Base-by-base conservation (phyloP, 1,140 invertebrate species). In the Gonioctena quinquepunctata region DNA sequence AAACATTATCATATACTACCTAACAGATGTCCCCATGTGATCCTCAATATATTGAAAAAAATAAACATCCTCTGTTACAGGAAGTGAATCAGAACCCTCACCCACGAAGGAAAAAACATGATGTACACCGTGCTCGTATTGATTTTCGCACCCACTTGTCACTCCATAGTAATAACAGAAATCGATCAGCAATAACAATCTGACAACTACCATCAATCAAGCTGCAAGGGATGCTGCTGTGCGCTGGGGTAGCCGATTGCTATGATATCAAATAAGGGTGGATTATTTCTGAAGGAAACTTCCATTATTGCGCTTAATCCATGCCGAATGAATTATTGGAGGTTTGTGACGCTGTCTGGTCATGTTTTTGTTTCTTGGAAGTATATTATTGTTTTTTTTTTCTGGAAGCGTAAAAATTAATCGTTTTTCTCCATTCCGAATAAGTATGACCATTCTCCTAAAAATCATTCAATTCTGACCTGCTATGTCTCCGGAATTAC, bases 181-280 rank as follows among this genome's bases (percentile, higher is more conserved):
- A 76, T 76, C 74, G 74, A 76, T 76, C 74, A 76, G 74, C 67
- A 76, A 76, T 76, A 76, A 76, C 74, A 72, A 73, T 71, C 70
- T 75, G 73, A 71, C 73, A 65, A 63, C 27, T 33, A 50, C 27
- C 64, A 75, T 75, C 73, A 70, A 75, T 75, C 63, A 66, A 66
- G 48, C 27, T 7, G 63, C 48, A 28, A 69, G 70, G 63, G 63
- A 52, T 66, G 63, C 63, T 66, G 23, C 42, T 8, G 5, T n/a
- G n/a, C n/a, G n/a, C 33, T 23, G 48, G 63, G 63, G 61, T 63
- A 66, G 63, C 48, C 63, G 63, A 52, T 66, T 54, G 63, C 63
- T 66, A 66, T 66, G 63, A 66, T 66, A 66, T 66, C 63, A 66
- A 66, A 66, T 66, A 54, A 66, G 63, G 63, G 63, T 66, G 63